Percentiles rank a stretch among this genome's conserved stretches.
Conservation (phyloP, 2,888 invertebrate genomes). For the Diarsia dahlii region DNA sequence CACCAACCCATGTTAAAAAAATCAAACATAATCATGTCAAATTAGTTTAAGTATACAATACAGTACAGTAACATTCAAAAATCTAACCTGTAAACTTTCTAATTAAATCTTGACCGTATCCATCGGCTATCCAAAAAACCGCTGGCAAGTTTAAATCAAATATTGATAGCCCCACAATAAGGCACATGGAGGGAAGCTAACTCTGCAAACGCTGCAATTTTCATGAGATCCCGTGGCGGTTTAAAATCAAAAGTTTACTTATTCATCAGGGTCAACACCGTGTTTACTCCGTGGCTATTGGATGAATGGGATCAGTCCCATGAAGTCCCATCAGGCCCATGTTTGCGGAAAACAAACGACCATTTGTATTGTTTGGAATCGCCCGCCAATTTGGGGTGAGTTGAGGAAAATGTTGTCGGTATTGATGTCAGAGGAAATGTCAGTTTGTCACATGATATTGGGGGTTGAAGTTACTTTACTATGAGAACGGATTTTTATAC, state of each 20-base stretch:
- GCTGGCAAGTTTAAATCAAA: conserved; percentile 46
- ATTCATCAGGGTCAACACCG: conserved; percentile 64
- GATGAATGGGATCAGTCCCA: conserved; percentile 54
- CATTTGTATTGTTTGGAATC: conserved; percentile 57
- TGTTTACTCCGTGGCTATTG: conserved; percentile 57
- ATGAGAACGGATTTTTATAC: conserved; percentile 19
- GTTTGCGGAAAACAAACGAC: conserved; percentile 55
- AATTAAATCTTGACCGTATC: background rate
- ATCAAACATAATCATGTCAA: background rate
- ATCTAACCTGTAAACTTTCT: background rate
- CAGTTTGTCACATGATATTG: conserved; percentile 28
- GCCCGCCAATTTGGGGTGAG: conserved; percentile 42
- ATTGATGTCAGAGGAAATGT: conserved; percentile 25
- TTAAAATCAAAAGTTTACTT: conserved; percentile 69
- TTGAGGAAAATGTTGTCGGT: conserved; percentile 44
- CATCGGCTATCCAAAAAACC: conserved; percentile 16
- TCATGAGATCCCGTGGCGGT: conserved; percentile 62
- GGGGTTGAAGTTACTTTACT: background rate
- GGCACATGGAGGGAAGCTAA: conserved; percentile 25
- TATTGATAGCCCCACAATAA: conserved; percentile 49
- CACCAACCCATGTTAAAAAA: too few relatives aligned
- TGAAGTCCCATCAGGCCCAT: conserved; percentile 45
- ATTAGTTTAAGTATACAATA: background rate
- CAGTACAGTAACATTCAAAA: background rate
- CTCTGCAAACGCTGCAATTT: conserved; percentile 55